Conservation (phyloP, 2,113 vertebrate species). For the Corythaixoides concolor region DNA sequence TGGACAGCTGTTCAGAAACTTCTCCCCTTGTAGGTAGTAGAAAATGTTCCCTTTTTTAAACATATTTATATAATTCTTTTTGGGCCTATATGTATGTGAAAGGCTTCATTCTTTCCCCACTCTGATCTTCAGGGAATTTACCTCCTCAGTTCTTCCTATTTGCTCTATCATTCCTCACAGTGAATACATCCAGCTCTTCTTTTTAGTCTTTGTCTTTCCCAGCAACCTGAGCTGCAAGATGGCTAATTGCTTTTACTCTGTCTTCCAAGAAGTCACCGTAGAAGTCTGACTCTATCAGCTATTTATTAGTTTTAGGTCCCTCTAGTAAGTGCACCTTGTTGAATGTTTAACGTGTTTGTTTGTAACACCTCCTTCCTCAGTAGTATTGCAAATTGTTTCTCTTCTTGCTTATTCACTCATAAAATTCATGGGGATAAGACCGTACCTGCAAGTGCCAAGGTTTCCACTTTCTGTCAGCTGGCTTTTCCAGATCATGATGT, state of each 20-base stretch:
- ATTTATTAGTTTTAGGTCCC: not conserved
- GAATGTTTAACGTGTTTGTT: not conserved
- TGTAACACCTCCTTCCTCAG: not conserved
- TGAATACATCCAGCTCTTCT: not conserved
- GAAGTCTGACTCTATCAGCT: not conserved
- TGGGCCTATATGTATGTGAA: not conserved
- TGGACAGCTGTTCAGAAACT: constrained; percentile 21
- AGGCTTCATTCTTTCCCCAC: not conserved
- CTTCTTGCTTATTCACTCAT: not conserved
- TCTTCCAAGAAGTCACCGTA: not conserved
- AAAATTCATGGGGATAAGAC: not conserved
- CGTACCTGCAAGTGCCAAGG: not conserved
- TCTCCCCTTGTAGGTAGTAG: constrained; percentile 23
- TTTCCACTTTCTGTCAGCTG: not conserved
- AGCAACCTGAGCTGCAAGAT: not conserved
- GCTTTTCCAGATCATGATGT: not conserved
- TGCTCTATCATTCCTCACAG: not conserved
- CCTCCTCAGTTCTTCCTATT: not conserved
- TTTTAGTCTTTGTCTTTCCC: not conserved
- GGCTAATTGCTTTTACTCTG: not conserved
- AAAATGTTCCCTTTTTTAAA: not conserved
- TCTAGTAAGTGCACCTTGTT: not conserved
- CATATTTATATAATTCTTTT: constrained; percentile 22
- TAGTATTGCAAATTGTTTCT: not conserved
- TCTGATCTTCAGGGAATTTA: not conserved